Base-by-base conservation (phyloP, 2,888 invertebrate species). In the Sinhomidia bicolor region DNA sequence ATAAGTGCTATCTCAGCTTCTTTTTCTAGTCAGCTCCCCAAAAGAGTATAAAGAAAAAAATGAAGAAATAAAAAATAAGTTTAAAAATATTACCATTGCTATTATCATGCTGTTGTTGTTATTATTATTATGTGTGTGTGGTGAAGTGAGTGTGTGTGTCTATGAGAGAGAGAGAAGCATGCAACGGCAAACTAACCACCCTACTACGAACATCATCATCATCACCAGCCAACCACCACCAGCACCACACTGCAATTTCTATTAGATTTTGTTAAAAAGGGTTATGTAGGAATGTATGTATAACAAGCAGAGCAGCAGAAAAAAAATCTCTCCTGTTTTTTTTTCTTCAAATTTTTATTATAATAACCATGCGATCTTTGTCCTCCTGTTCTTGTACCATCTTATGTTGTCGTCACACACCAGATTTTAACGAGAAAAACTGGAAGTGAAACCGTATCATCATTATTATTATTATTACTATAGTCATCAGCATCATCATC, bases 21-120 rank as follows among this genome's bases (percentile, higher is more conserved):
- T 14, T 44, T 26, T 14, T 47, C 14, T 36, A 20, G 41, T 71
- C 23, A 83, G 82, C 82, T 82, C 68, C 47, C 51, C 68, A 60
- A 71, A n/a, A 20, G 44, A 20, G 68, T 12, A 68, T 44, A 65
- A 78, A 80, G 14, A 80, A 29, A 68, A 47, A 68, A 82, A 82
- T 65, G 71, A 74, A 74, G 74, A 74, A 74, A 74, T 74, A 74
- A 74, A 74, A 71, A 74, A 74, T 47, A 47, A 74, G 32, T 17
- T 68, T 65, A 36, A 47, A 74, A 74, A 74, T 74, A 74, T 74
- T 74, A 51, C 17, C 51, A 26, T 51, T 44, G 51, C 51, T 47
- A 44, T 71, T 71, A 74, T 51, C n/a, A 65, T 9, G 68, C 20
- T 71, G 74, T 74, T 47, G 74, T 47, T 51, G 2, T 2, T 44